Conservation (phyloP, 1,140 invertebrate species). For the Schlechtendalia chinensis region DNA sequence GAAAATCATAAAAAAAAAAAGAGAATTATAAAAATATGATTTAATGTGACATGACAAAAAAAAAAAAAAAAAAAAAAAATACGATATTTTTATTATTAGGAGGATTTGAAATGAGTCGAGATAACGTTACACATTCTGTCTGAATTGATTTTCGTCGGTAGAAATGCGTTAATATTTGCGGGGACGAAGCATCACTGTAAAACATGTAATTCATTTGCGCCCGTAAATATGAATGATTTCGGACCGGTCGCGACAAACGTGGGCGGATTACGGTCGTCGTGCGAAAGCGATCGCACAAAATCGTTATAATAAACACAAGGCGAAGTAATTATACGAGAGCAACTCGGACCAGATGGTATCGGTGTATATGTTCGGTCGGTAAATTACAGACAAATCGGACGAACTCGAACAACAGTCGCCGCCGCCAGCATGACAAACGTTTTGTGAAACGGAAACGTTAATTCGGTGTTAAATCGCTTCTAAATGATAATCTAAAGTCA, state of each 20-base stretch:
- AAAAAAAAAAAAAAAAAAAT: no score
- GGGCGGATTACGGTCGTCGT: slow-evolving; percentile 1
- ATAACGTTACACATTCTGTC: neutral
- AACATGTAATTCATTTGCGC: neutral
- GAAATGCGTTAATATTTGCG: no score
- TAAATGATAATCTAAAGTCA: slow-evolving; percentile 22
- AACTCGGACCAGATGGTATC: slow-evolving; percentile 12
- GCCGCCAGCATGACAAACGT: slow-evolving; percentile 26
- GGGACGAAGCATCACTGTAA: neutral
- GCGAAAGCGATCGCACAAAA: neutral
- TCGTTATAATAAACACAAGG: slow-evolving; percentile 3
- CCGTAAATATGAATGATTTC: slow-evolving; percentile 10
- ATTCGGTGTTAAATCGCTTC: slow-evolving; percentile 33
- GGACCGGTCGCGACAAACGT: neutral
- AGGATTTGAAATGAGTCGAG: neutral
- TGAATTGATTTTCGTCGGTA: no score
- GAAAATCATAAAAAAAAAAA: neutral
- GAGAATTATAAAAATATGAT: neutral
- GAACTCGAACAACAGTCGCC: neutral
- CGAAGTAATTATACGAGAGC: neutral
- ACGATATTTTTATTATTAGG: neutral
- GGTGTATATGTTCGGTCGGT: slow-evolving; percentile 8
- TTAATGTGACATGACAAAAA: no score
- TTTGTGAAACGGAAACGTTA: slow-evolving; percentile 34
- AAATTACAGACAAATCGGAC: slow-evolving; percentile 23